Evolutionary conservation across 2,113 vertebrate genomes (phyloP).

Genomic region (Ornithorhynchus anatinus): DNA sequence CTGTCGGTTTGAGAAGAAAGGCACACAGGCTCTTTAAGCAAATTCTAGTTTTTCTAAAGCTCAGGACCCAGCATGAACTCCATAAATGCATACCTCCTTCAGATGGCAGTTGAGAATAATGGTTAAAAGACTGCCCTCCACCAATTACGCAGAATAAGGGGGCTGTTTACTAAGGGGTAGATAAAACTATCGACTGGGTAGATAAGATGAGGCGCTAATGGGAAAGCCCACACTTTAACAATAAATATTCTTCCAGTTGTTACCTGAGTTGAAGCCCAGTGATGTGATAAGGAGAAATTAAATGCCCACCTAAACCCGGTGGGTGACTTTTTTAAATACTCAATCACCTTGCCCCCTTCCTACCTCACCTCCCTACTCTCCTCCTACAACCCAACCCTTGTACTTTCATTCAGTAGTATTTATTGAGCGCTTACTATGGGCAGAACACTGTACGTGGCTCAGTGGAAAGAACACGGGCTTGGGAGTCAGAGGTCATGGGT

Average conservation of each 20-base stretch:
- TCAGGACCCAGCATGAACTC: conserved; percentile 14
- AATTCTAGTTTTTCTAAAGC: conserved; percentile 40
- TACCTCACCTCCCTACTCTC: no score
- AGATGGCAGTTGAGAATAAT: not conserved
- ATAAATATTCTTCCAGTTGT: not conserved
- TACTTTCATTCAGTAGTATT: no score
- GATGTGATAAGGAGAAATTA: conserved; percentile 2
- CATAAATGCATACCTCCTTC: not conserved
- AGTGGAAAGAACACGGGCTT: no score
- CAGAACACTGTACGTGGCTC: no score
- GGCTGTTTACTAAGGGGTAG: not conserved
- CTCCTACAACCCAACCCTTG: no score
- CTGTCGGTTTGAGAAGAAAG: conserved; percentile 57
- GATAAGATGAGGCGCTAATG: no score
- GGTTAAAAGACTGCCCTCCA: not conserved
- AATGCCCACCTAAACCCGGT: no score
- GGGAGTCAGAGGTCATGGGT: no score
- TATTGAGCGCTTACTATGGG: no score
- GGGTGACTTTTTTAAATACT: no score
- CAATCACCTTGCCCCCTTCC: no score
- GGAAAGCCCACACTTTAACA: no score
- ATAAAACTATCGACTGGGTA: not conserved
- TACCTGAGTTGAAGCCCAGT: conserved; percentile 11
- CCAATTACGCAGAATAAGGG: not conserved
- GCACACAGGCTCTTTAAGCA: conserved; percentile 53